Evolutionary conservation across 2,888 invertebrate genomes (phyloP), one percentile per base, ranked within the genome.

Genomic region (Trilocha varians): DNA sequence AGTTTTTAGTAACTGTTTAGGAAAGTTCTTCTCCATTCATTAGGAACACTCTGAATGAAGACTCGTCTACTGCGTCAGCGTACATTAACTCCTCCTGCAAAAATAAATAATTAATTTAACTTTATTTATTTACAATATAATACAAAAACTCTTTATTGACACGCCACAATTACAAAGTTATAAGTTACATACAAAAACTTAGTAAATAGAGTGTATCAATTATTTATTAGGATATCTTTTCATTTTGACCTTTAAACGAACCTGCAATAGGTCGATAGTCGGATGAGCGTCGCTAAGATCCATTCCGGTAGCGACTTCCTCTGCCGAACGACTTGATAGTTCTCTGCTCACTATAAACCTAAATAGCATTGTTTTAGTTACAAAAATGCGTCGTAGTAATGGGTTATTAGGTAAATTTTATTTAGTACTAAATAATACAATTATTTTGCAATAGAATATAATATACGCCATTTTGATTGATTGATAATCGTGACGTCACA

Each of bases 11-110:
- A 46, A n/a, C n/a, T 15, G 17, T 6, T 53, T 57, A 70, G 6
- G 62, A 46, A 16, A 69, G 62, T 43, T 80, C 78, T 47, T 82
- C 82, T 2, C 78, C 78, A 50, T 73, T 83, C 48, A 84, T 57
- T 16, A 84, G 65, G 36, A 86, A 73, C 44, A 85, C 80, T 32
- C 84, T 66, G 57, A 84, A 83, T 2, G 80, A 70, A 16, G 82
- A 70, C 48, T 84, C 85, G 53, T 85, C 85, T 5, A 76, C 78
- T 3, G 77, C 70, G 40, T 83, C 84, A 18, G 76, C 70, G 50
- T 85, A 83, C 59, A 86, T 63, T 40, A 87, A 59, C 62, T 86
- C 87, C 71, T 87, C 86, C 86, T 86, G 55, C 32, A 55, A 55
- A 32, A 44, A 13, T n/a, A 13, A 13, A 13, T 11, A 25, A 34